These are phyloP conservation scores for Lamprotornis superbus DNA, from an alignment of 2,113 vertebrate species.

Conservation along the genomic window DNA sequence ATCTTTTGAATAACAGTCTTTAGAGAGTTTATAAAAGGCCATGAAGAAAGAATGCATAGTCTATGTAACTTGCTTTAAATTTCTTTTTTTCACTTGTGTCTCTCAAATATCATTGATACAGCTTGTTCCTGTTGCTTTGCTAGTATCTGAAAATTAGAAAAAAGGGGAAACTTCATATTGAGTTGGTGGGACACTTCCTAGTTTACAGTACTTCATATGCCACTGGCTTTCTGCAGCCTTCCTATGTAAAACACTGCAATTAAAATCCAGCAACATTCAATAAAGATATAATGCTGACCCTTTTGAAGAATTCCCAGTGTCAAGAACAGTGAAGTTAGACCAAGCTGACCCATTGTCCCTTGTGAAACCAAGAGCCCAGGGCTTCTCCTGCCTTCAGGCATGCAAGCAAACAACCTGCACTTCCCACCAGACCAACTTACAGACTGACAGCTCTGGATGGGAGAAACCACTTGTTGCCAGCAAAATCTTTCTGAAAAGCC, in stretches of 20 bases:
- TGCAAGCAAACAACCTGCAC: not conserved
- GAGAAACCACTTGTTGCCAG: conserved; percentile 29
- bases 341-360: not conserved
- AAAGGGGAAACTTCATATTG: not conserved
- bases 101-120: not conserved
- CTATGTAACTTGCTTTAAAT: not conserved
- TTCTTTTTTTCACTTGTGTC: not conserved
- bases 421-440: rapidly evolving
- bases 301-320: not conserved
- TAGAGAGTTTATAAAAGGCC: not conserved
- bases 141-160: not conserved
- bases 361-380: not conserved
- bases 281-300: not conserved
- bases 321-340: not conserved
- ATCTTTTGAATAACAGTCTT: not conserved
- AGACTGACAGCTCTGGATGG: not conserved
- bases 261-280: not conserved
- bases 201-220: not conserved
- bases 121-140: not conserved
- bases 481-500: not conserved
- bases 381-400: not conserved
- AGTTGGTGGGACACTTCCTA: not conserved
- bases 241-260: not conserved
- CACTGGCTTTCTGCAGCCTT: not conserved
- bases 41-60: not conserved